A percentile compares a stretch with the other conserved stretches of the same genome.
phyloP scores from a whole-genome alignment of 2,888 invertebrate genomes.

The Pantelozetes paolii region DNA sequence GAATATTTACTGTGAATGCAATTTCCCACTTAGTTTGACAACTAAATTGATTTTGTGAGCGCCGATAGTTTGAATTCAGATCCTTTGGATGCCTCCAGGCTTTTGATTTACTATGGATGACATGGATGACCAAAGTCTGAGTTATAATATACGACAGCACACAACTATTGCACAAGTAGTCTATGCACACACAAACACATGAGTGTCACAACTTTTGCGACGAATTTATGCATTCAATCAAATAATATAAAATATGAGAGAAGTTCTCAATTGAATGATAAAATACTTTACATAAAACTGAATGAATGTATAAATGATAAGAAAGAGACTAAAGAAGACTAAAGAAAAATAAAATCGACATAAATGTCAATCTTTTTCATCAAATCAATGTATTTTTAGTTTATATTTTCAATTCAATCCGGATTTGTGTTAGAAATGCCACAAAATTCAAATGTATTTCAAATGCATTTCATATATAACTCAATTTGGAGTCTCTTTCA shows the following conservation, averaged over 20 bases:
- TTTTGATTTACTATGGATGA: slow-evolving; percentile 33
- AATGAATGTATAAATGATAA: background rate
- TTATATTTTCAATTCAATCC: no score
- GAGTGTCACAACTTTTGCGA: background rate
- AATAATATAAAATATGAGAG: slow-evolving; percentile 17
- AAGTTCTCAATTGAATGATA: background rate
- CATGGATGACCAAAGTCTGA: slow-evolving; percentile 30
- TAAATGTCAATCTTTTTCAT: no score
- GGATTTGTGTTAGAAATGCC: no score
- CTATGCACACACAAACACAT: slow-evolving; percentile 1
- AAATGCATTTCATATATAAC: no score
- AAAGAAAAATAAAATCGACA: background rate
- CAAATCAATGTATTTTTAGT: no score
- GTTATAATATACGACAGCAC: no score
- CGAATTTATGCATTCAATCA: slow-evolving; percentile 13
- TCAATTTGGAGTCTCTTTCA: no score
- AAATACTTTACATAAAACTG: background rate
- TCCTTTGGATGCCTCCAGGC: slow-evolving; percentile 27
- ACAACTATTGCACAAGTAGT: background rate
- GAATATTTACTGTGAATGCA: slow-evolving; percentile 46
- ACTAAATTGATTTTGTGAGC: slow-evolving; percentile 46
- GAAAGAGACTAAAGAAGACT: background rate
- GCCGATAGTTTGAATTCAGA: background rate
- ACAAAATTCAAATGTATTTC: no score
- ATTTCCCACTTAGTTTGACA: slow-evolving; percentile 47